Conservation (phyloP, 2,888 invertebrate genomes). For the Congeria kusceri region DNA sequence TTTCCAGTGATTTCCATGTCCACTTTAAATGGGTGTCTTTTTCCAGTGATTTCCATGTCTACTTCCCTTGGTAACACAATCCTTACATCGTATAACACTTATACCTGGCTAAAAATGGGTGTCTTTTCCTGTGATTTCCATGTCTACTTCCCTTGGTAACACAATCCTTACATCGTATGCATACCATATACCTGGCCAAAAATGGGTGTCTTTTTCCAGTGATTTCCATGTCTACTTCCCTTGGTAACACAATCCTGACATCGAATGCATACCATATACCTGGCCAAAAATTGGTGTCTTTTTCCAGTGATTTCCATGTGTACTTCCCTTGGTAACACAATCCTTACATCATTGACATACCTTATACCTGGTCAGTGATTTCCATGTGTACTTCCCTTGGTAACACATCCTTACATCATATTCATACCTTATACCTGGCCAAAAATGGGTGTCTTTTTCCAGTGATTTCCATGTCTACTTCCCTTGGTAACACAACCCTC, state of each 20-base stretch:
- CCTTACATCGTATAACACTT: too few species aligned
- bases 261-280: constrained; percentile 95
- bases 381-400: too few species aligned
- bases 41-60: constrained; percentile 96
- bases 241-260: too few species aligned
- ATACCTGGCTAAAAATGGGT: too few species aligned
- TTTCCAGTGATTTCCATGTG: constrained; percentile 96
- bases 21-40: constrained; percentile 96
- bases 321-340: constrained; percentile 96
- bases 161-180: too few species aligned
- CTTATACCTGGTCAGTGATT: too few species aligned
- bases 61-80: constrained; percentile 97
- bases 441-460: constrained; percentile 96
- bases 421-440: constrained; percentile 91
- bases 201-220: too few species aligned
- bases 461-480: constrained; percentile 96
- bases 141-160: too few species aligned
- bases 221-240: too few species aligned
- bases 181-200: too few species aligned
- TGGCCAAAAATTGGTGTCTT: constrained; percentile 94
- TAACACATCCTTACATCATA: not conserved
- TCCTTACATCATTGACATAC: too few species aligned
- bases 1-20: constrained; percentile 95
- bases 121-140: too few species aligned
- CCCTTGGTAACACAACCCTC: constrained; percentile 95